A percentile compares a stretch with the other conserved stretches of the same genome.
phyloP scores from a whole-genome alignment of 2,113 vertebrate genomes.

The Lamprotornis superbus region DNA sequence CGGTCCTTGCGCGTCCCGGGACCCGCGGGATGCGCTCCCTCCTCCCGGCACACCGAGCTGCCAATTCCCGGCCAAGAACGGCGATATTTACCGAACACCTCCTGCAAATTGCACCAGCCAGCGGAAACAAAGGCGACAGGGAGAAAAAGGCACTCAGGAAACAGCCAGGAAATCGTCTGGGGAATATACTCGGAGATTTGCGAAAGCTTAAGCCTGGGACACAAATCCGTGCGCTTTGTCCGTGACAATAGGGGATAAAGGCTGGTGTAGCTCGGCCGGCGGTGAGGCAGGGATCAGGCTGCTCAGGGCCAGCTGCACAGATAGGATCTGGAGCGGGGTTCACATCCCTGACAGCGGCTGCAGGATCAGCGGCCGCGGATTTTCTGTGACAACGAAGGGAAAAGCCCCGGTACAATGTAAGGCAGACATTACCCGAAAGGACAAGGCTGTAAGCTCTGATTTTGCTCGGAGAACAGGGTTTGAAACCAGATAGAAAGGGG shows the following conservation, averaged over 20 bases:
- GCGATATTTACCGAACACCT: not conserved
- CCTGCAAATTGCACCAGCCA: rapidly evolving
- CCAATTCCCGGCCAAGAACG: not conserved
- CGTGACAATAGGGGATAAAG: conserved; percentile 7
- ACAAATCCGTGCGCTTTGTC: conserved; percentile 37
- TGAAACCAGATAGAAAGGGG: not conserved
- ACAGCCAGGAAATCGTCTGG: not conserved
- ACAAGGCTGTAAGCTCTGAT: not conserved
- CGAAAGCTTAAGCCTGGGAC: not conserved
- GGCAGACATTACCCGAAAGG: rapidly evolving
- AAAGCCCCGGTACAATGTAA: not conserved
- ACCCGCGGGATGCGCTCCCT: too few species aligned
- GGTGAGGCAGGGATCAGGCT: not conserved
- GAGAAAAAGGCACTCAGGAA: not conserved
- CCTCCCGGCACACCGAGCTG: rapidly evolving
- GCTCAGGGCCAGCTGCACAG: not conserved
- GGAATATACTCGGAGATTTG: not conserved
- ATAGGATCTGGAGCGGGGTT: not conserved
- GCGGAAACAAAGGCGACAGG: not conserved
- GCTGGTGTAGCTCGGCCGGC: not conserved
- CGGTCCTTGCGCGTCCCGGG: too few species aligned
- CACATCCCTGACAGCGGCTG: not conserved
- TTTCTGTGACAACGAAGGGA: not conserved
- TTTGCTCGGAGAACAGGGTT: not conserved
- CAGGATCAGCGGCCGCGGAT: not conserved